Evolutionary conservation across 2,888 invertebrate species (phyloP).

Genomic region (Deroplatys truncata): DNA sequence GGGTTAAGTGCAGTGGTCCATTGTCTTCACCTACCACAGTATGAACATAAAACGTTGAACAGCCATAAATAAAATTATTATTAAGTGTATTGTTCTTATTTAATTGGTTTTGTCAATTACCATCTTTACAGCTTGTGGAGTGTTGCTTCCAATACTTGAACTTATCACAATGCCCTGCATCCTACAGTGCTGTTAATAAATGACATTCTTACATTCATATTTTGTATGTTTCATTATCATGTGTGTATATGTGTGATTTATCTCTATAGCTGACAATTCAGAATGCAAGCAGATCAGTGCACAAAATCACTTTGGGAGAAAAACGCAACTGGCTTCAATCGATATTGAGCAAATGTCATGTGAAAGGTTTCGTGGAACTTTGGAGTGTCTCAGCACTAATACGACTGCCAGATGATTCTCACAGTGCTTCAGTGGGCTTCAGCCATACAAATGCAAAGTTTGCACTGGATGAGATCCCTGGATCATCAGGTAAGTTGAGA

Average conservation of each 20-base stretch:
- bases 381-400: constrained; percentile 55
- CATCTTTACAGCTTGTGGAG: no score
- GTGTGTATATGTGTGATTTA: background rate
- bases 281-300: background rate
- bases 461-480: constrained; percentile 50
- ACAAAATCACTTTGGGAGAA: background rate
- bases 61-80: no score
- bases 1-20: no score
- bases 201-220: no score
- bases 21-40: no score
- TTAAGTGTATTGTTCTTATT: no score
- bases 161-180: no score
- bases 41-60: no score
- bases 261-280: background rate
- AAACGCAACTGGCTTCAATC: background rate
- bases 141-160: no score
- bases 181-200: no score
- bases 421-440: constrained; percentile 51
- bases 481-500: background rate
- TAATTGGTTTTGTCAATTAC: no score
- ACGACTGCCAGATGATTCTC: constrained; percentile 29
- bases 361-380: constrained; percentile 66
- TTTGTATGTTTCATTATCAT: no score
- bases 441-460: constrained; percentile 51
- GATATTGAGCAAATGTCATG: background rate